phyloP scores from a whole-genome alignment of 2,888 invertebrate genomes.

The Drosophila greeni region DNA sequence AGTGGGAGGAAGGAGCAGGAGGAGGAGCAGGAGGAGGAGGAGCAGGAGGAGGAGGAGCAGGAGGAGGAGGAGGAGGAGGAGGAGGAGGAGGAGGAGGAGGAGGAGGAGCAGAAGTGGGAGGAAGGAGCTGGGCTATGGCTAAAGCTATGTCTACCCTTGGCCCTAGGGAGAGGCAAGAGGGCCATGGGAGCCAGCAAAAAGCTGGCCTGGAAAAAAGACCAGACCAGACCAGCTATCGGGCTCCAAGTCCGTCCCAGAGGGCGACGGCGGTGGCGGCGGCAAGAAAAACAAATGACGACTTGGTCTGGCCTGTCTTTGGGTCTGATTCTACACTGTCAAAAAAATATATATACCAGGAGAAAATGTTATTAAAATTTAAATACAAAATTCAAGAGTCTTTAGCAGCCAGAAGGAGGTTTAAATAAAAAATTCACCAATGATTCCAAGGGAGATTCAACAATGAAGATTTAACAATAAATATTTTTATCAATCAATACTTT shows the following conservation, averaged over 20 bases:
- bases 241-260: conserved; percentile 33
- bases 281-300: conserved; percentile 49
- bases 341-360: neutral
- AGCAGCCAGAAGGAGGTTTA: neutral
- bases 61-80: conserved; percentile 10
- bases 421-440: neutral
- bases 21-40: conserved; percentile 17
- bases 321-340: conserved; percentile 25
- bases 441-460: neutral
- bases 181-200: conserved; percentile 35
- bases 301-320: conserved; percentile 37
- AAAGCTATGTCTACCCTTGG: conserved; percentile 24
- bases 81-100: conserved; percentile 10
- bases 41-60: conserved; percentile 9
- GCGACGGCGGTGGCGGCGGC: conserved; percentile 12
- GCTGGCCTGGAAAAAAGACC: conserved; percentile 18
- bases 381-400: neutral
- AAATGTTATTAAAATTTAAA: no score
- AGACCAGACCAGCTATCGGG: conserved; percentile 9
- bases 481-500: neutral
- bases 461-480: neutral
- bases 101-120: conserved; percentile 14
- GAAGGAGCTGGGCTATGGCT: conserved; percentile 2
- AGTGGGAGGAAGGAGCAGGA: conserved; percentile 6
- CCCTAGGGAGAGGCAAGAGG: conserved; percentile 35